phyloP scores from a whole-genome alignment of 2,888 invertebrate species.

The Lacanobia wlatinum region DNA sequence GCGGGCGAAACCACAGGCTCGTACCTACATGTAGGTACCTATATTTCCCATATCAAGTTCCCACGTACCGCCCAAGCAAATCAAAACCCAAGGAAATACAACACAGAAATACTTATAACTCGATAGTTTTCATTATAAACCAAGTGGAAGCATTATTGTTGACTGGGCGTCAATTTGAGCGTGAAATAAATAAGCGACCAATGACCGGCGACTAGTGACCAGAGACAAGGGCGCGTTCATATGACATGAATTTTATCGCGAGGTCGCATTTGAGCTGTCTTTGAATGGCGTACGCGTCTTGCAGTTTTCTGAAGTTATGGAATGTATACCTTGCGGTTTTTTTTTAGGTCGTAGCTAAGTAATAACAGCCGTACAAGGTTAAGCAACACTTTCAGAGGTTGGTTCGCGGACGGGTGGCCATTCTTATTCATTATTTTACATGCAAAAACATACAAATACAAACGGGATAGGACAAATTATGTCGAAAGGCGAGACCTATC shows the following conservation, averaged over 20 bases:
- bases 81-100: conserved; percentile 25
- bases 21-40: background rate
- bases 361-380: too few species aligned
- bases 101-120: conserved; percentile 16
- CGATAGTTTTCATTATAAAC: conserved; percentile 50
- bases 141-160: conserved; percentile 36
- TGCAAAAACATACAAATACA: too few species aligned
- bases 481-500: too few species aligned
- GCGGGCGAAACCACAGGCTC: too few species aligned
- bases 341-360: too few species aligned
- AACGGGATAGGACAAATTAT: too few species aligned
- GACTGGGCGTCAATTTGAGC: conserved; percentile 36
- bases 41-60: conserved; percentile 9
- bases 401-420: too few species aligned
- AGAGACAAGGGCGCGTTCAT: background rate
- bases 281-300: background rate
- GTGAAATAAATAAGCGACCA: conserved; percentile 53
- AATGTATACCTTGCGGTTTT: too few species aligned
- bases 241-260: background rate
- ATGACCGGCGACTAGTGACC: background rate
- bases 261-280: too few species aligned
- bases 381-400: too few species aligned
- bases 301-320: background rate
- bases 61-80: conserved; percentile 8
- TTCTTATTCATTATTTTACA: too few species aligned